These are phyloP conservation scores for Tolypeutes matacus DNA, from an alignment of 2,797 vertebrate genomes.

Conservation along the genomic window DNA sequence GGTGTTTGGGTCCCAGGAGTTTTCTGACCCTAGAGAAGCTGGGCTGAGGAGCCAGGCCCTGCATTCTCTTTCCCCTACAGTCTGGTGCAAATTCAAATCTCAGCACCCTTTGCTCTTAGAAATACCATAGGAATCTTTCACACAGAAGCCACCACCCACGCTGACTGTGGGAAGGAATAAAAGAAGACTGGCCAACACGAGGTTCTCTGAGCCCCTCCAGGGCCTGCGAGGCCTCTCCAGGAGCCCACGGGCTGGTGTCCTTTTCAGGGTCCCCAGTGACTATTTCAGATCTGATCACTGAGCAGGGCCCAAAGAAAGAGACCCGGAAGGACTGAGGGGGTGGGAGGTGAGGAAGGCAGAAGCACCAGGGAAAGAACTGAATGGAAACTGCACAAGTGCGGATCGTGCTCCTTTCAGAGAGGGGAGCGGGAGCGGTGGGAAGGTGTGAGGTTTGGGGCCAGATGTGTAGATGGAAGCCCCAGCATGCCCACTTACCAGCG, in stretches of 20 bases:
- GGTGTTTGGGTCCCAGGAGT: background rate
- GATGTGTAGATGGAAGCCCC: background rate
- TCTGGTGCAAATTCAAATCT: background rate
- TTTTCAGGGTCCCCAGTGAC: background rate
- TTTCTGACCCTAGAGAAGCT: conserved; percentile 3
- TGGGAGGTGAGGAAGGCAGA: background rate
- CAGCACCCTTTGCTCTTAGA: background rate
- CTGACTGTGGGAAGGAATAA: background rate
- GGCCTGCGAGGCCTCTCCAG: background rate
- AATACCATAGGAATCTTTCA: conserved; percentile 1
- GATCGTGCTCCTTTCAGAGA: background rate
- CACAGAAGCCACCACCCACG: background rate
- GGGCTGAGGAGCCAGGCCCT: background rate
- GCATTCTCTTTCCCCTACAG: background rate
- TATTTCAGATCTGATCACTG: background rate
- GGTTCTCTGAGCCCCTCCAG: background rate
- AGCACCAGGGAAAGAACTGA: background rate
- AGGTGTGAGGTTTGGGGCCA: background rate
- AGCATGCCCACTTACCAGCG: background rate
- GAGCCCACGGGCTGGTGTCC: background rate
- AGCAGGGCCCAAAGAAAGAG: background rate
- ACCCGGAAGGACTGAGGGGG: background rate
- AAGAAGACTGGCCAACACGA: background rate
- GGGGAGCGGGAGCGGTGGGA: background rate
- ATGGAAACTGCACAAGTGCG: no score